Evolutionary conservation across 2,888 invertebrate genomes (phyloP).

Genomic region (Reticulitermes lucifugus): DNA sequence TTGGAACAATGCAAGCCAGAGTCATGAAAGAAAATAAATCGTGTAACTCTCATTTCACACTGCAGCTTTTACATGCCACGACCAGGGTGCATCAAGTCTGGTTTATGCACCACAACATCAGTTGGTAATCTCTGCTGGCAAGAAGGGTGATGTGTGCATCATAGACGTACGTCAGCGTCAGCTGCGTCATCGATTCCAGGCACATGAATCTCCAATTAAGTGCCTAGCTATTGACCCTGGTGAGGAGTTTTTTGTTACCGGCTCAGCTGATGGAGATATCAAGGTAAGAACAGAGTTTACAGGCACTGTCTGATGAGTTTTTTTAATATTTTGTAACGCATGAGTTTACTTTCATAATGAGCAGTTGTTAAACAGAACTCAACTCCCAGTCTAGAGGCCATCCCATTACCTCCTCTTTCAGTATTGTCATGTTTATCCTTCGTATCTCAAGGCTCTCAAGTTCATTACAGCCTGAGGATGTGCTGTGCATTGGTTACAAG

Average conservation of each 20-base stretch:
- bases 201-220: conserved; percentile 95
- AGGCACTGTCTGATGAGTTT: too few species aligned
- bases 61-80: conserved; percentile 92
- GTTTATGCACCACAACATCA: conserved; percentile 95
- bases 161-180: conserved; percentile 94
- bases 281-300: conserved; percentile 70
- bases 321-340: too few species aligned
- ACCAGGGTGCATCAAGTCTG: conserved; percentile 91
- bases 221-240: conserved; percentile 94
- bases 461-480: too few species aligned
- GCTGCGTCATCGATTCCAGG: conserved; percentile 86
- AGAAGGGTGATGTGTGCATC: conserved; percentile 96
- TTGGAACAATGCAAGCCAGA: too few species aligned
- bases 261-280: conserved; percentile 92
- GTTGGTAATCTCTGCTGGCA: conserved; percentile 94
- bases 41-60: neutral
- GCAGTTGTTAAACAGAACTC: too few species aligned
- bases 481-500: too few species aligned
- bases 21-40: too few species aligned
- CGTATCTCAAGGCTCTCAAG: too few species aligned
- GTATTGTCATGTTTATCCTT: too few species aligned
- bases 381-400: too few species aligned
- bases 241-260: conserved; percentile 97
- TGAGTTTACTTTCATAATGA: too few species aligned
- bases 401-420: too few species aligned